These are phyloP conservation scores for Anastrepha obliqua DNA, from an alignment of 1,140 invertebrate species.

Conservation along the genomic window DNA sequence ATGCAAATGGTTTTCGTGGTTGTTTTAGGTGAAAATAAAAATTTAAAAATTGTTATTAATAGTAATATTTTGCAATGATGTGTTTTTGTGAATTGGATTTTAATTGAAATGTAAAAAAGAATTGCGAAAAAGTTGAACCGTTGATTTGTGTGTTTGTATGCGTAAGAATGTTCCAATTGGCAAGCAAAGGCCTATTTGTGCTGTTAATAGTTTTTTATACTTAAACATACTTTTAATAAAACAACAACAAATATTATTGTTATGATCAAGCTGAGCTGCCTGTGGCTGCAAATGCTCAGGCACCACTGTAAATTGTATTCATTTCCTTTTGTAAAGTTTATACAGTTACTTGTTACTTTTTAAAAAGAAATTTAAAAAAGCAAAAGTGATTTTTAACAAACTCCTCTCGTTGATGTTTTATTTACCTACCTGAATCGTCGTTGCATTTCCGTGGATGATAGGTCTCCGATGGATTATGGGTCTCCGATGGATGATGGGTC, in stretches of 20 bases:
- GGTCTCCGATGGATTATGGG: no score
- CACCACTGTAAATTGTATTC: conserved; percentile 8
- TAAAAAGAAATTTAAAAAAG: conserved; percentile 40
- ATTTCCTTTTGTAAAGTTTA: conserved; percentile 47
- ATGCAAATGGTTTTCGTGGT: neutral
- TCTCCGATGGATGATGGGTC: no score
- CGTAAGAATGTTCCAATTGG: conserved; percentile 6
- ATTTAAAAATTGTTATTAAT: neutral
- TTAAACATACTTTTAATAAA: conserved; percentile 30
- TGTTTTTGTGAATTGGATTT: conserved; percentile 13
- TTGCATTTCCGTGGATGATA: no score
- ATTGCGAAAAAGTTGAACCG: neutral
- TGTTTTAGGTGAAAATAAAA: neutral
- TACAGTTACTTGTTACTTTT: conserved; percentile 48
- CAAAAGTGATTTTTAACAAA: conserved; percentile 42
- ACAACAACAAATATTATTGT: conserved; percentile 6
- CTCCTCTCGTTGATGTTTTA: neutral
- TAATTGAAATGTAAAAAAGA: conserved; percentile 10
- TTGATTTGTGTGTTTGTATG: conserved; percentile 44
- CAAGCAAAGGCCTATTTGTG: conserved; percentile 10
- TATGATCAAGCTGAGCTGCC: conserved; percentile 8
- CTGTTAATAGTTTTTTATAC: conserved; percentile 44
- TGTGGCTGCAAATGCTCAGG: neutral
- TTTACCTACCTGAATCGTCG: neutral
- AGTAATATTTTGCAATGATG: neutral